Conservation (phyloP, 1,140 invertebrate genomes). For the Drosophila malerkotliana region DNA sequence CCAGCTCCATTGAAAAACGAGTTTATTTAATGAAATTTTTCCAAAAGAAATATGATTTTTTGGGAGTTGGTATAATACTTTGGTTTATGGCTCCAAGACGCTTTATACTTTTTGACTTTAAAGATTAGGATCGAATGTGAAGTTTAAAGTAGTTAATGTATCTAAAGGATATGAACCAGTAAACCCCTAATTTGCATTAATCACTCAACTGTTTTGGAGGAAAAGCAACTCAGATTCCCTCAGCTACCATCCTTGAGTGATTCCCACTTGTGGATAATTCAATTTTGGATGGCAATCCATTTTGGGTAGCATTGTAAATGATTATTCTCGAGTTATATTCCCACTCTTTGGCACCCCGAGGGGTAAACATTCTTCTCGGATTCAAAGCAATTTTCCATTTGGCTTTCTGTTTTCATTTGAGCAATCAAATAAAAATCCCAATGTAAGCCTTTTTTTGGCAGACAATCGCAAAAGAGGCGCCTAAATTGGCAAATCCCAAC, state of each 20-base stretch:
- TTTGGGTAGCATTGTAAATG: slow-evolving; percentile 73
- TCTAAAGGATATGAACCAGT: too few relatives aligned
- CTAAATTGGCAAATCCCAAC: slow-evolving; percentile 64
- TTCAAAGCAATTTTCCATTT: slow-evolving; percentile 44
- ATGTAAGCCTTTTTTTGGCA: slow-evolving; percentile 78
- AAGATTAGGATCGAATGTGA: neutral
- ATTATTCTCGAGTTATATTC: slow-evolving; percentile 57
- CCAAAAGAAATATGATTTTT: slow-evolving; percentile 16
- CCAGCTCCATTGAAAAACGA: slow-evolving; percentile 13
- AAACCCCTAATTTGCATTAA: slow-evolving; percentile 19
- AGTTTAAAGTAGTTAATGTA: neutral
- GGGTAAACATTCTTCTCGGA: slow-evolving; percentile 10
- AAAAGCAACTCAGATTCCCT: slow-evolving; percentile 21
- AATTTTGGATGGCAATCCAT: slow-evolving; percentile 69
- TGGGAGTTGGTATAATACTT: slow-evolving; percentile 8
- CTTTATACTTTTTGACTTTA: slow-evolving; percentile 2
- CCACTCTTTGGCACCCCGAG: slow-evolving; percentile 25
- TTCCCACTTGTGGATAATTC: slow-evolving; percentile 62
- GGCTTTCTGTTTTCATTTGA: slow-evolving; percentile 63
- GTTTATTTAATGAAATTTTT: slow-evolving; percentile 29
- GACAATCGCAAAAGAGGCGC: slow-evolving; percentile 67
- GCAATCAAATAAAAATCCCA: slow-evolving; percentile 80
- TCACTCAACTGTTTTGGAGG: slow-evolving; percentile 29
- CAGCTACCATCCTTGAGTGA: slow-evolving; percentile 32
- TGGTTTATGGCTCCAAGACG: slow-evolving; percentile 5